Evolutionary conservation across 1,140 invertebrate species (phyloP).

Genomic region (Zaprionus davidi): DNA sequence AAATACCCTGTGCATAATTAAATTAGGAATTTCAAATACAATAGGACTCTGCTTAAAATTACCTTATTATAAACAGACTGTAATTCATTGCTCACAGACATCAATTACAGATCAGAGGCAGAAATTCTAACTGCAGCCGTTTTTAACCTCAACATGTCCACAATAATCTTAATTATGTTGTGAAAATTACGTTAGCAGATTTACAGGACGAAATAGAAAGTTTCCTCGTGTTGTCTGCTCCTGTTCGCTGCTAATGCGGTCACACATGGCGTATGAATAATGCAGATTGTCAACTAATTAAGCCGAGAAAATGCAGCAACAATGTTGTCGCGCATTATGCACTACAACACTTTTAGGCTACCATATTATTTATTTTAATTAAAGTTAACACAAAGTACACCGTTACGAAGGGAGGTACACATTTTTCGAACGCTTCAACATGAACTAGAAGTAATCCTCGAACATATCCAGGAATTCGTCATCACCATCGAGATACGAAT

Average conservation of each 20-base stretch:
- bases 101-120: no score
- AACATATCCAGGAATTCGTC: slow-evolving; percentile 26
- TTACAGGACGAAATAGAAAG: background rate
- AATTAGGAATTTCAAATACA: background rate
- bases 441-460: slow-evolving; percentile 11
- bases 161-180: slow-evolving; percentile 64
- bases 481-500: slow-evolving; percentile 6
- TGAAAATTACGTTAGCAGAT: slow-evolving; percentile 56
- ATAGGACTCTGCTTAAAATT: no score
- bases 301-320: slow-evolving; percentile 63
- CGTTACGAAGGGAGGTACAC: background rate
- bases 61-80: no score
- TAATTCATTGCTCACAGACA: no score
- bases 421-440: slow-evolving; percentile 17
- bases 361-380: slow-evolving; percentile 67
- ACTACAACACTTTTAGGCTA: slow-evolving; percentile 44
- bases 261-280: slow-evolving; percentile 73
- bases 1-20: background rate
- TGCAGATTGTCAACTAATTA: slow-evolving; percentile 72
- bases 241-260: slow-evolving; percentile 29
- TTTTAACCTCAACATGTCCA: slow-evolving; percentile 42
- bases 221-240: background rate
- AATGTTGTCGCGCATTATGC: slow-evolving; percentile 27
- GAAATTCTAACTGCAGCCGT: background rate
- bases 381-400: slow-evolving; percentile 31